Percentiles rank a stretch among this genome's conserved stretches.
Conservation (phyloP, 2,113 vertebrate species). For the Anseranas semipalmata region DNA sequence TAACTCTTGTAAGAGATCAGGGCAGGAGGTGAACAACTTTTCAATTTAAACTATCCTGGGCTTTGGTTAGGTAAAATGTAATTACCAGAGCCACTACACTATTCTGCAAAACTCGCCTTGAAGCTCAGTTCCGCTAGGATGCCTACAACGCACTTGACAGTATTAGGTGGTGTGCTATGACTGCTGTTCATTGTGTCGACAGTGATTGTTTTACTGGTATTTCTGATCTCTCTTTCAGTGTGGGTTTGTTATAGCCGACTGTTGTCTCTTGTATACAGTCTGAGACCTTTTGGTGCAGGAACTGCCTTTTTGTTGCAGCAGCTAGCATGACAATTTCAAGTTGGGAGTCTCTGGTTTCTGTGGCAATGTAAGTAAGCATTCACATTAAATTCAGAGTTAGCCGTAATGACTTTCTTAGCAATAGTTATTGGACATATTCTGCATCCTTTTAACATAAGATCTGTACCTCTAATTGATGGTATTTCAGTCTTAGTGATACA, state of each 20-base stretch:
- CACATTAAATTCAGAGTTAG: not conserved
- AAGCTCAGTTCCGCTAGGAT: not conserved
- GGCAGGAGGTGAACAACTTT: not conserved
- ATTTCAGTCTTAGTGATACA: not conserved
- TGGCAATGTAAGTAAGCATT: not conserved
- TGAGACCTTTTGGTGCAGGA: not conserved
- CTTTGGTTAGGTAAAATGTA: not conserved
- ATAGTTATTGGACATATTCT: not conserved
- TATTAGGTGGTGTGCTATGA: not conserved
- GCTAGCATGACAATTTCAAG: not conserved
- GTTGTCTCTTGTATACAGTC: not conserved
- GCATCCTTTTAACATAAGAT: not conserved
- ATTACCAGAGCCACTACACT: not conserved
- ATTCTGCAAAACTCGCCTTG: not conserved
- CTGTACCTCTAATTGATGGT: not conserved
- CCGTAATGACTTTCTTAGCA: not conserved
- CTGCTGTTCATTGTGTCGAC: not conserved
- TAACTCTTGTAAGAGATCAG: not conserved
- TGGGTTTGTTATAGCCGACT: not conserved
- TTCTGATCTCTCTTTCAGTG: not conserved
- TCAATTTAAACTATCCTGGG: not conserved
- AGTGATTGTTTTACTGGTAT: not conserved
- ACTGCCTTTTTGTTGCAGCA: not conserved
- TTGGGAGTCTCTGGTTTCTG: slow-evolving; percentile 6
- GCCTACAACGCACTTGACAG: accelerated